phyloP scores from a whole-genome alignment of 2,888 invertebrate species.

The Fissipunctia ypsillon region DNA sequence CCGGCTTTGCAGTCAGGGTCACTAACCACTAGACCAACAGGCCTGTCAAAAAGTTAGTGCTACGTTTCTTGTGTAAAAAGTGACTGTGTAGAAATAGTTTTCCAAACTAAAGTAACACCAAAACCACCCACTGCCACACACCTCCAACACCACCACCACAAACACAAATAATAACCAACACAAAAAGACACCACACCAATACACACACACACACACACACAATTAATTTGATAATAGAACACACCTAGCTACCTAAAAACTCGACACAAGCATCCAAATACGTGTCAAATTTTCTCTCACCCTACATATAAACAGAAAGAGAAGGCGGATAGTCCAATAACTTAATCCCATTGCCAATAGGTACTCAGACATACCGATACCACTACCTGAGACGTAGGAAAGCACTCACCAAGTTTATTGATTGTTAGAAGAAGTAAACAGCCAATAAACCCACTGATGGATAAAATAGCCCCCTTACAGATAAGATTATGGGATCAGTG shows the following conservation, averaged over 20 bases:
- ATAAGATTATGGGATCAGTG: constrained; percentile 62
- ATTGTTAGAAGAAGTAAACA: constrained; percentile 64
- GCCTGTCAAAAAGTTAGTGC: not conserved
- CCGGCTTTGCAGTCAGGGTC: no score
- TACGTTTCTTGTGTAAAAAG: not conserved
- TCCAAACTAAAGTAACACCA: not conserved
- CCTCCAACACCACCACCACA: no score
- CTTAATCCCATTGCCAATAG: constrained; percentile 19
- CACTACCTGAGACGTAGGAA: constrained; percentile 30
- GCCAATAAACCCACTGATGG: constrained; percentile 66
- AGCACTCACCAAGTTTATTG: constrained; percentile 61
- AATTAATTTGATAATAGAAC: not conserved
- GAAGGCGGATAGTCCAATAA: constrained; percentile 6
- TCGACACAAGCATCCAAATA: not conserved
- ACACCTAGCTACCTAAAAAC: not conserved
- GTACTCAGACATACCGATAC: constrained; percentile 24
- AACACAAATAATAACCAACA: no score
- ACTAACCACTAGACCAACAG: no score
- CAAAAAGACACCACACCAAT: no score
- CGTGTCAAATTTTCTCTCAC: not conserved
- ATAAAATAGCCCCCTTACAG: constrained; percentile 65
- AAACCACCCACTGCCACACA: no score
- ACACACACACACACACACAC: no score
- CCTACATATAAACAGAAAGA: not conserved
- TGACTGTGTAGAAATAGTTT: not conserved